These are phyloP conservation scores for Zaprionus obscuricornis DNA, from an alignment of 2,888 invertebrate species.

Conservation along the genomic window DNA sequence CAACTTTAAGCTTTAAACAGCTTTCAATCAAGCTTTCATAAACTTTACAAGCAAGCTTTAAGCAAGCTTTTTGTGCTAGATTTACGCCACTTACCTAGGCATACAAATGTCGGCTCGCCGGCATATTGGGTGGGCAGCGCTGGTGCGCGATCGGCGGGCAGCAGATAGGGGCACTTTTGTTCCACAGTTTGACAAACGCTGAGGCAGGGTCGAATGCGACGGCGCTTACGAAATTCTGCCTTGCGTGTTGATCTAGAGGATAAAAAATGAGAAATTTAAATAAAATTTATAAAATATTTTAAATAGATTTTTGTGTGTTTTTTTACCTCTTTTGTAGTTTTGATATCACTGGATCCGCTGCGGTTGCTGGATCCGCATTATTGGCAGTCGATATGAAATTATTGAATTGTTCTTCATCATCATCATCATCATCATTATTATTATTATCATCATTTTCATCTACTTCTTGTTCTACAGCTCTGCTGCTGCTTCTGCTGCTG, in stretches of 20 bases:
- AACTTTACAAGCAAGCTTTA: not conserved
- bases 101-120: conserved; percentile 96
- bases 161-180: conserved; percentile 96
- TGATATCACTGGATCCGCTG: conserved; percentile 83
- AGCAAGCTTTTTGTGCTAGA: not conserved
- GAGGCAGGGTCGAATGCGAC: conserved; percentile 93
- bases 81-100: conserved; percentile 88
- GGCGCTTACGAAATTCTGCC: conserved; percentile 83
- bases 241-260: conserved; percentile 82
- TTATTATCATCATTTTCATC: conserved; percentile 39
- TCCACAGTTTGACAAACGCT: conserved; percentile 95
- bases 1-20: too few species aligned
- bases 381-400: conserved; percentile 84
- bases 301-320: not conserved
- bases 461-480: conserved; percentile 26
- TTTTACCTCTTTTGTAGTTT: conserved; percentile 82
- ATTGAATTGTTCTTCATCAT: conserved; percentile 72
- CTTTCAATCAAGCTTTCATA: too few species aligned
- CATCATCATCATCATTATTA: conserved; percentile 11
- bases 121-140: conserved; percentile 95
- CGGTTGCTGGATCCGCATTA: conserved; percentile 82
- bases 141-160: conserved; percentile 94
- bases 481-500: conserved; percentile 4
- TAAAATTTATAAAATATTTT: not conserved
- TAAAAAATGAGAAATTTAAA: too few species aligned